These are phyloP conservation scores for Elephantulus edwardii DNA, from an alignment of 2,113 vertebrate species.

Conservation along the genomic window DNA sequence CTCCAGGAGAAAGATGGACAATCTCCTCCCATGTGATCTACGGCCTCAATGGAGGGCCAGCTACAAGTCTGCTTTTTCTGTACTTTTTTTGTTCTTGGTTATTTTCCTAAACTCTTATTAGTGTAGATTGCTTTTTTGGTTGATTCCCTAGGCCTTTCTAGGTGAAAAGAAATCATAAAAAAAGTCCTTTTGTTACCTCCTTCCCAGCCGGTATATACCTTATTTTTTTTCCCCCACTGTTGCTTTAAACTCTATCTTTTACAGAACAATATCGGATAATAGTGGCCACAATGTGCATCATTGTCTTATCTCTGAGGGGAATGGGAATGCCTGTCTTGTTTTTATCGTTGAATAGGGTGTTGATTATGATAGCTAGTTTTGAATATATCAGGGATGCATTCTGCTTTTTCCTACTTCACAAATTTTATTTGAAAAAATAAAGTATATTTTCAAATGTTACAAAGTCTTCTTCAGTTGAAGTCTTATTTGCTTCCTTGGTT, in stretches of 20 bases:
- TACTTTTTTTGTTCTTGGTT: neutral
- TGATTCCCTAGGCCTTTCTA: constrained; percentile 36
- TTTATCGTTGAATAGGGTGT: neutral
- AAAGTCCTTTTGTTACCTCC: neutral
- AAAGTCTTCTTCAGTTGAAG: neutral
- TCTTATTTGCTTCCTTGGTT: neutral
- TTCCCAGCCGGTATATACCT: neutral
- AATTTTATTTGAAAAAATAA: neutral
- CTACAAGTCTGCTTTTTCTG: neutral
- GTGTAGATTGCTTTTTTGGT: constrained; percentile 18
- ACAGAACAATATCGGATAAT: neutral
- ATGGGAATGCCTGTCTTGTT: constrained; percentile 5
- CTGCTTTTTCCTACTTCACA: neutral
- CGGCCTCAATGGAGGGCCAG: too few relatives aligned
- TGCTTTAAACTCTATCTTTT: constrained; percentile 26
- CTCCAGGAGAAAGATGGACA: too few relatives aligned
- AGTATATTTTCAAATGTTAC: constrained; percentile 14
- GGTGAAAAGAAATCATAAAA: constrained; percentile 17
- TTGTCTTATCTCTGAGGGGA: constrained; percentile 39
- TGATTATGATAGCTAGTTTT: constrained; percentile 25
- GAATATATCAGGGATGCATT: neutral
- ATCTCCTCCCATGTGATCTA: too few relatives aligned
- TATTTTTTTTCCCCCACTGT: neutral
- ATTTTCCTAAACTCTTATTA: constrained; percentile 15
- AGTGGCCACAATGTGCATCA: neutral